Percentiles rank a stretch among this genome's conserved stretches.
Conservation (phyloP, 2,888 invertebrate species). For the Minunthozetes semirufus region DNA sequence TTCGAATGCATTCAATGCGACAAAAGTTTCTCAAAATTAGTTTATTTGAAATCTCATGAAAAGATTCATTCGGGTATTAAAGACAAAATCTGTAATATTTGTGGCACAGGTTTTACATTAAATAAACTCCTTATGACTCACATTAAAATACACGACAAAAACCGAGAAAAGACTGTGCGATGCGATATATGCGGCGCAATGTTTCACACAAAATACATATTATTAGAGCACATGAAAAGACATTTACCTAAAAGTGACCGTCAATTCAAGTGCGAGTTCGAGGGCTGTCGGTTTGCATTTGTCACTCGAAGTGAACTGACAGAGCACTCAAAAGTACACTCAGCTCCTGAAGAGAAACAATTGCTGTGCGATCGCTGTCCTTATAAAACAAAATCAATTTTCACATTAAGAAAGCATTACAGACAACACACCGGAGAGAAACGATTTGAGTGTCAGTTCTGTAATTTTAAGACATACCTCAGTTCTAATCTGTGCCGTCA, state of each 20-base stretch:
- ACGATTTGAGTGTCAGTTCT: neutral
- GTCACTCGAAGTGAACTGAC: neutral
- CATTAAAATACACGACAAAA: conserved; percentile 5
- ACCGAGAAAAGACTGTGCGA: neutral
- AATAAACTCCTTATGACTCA: neutral
- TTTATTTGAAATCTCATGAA: conserved; percentile 40
- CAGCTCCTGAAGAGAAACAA: neutral
- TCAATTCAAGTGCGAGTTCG: conserved; percentile 12
- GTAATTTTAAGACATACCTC: neutral
- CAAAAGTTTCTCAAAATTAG: conserved; percentile 40
- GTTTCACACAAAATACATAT: neutral
- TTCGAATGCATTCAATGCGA: conserved; percentile 41
- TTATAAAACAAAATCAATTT: conserved; percentile 17
- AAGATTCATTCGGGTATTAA: conserved; percentile 40
- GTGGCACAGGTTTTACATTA: conserved; percentile 39
- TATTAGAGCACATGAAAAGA: conserved; percentile 21
- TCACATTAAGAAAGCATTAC: conserved; percentile 16
- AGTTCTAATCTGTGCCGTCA: conserved; percentile 16
- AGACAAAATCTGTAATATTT: conserved; percentile 40
- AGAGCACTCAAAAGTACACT: conserved; percentile 13
- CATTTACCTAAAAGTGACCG: conserved; percentile 27
- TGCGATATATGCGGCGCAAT: neutral
- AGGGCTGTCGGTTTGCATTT: conserved; percentile 1
- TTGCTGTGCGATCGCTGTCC: conserved; percentile 13
- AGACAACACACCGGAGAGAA: conserved; percentile 17